Evolutionary conservation across 2,888 invertebrate genomes (phyloP), one percentile per base, ranked within the genome.

Genomic region (Aplocera efformata): DNA sequence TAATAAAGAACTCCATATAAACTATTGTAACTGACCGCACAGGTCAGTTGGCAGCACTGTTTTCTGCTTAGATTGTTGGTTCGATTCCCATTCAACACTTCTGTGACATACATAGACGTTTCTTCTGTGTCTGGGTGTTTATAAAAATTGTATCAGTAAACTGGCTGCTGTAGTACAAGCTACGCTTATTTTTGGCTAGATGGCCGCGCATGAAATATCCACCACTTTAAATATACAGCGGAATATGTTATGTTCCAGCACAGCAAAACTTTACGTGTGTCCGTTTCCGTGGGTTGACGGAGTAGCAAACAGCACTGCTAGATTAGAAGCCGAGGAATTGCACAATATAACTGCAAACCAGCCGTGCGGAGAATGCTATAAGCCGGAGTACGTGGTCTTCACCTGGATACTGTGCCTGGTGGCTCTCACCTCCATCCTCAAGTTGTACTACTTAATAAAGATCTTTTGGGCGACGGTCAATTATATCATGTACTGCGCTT

Each of bases 361-460:
- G 1, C 3, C 10, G 1, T 49, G 31, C 23, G 67, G 56, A 0
- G 83, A 88, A 31, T 94, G 94, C 59, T 83, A 89, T 31, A 91
- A 92, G 56, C 94, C 94, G 0, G 96, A 98, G 76, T 98, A 98
- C 67, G 92, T 97, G 7, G 96, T 98, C 2, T 97, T 97, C 80
- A 96, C 97, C 1, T 97, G 98, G 95, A 94, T 98, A 35, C 85
- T 99, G 9, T 96, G 97, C 61, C 90, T 98, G 66, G 94, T 98
- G 25, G 96, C 97, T 0, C 84, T 97, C 44, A 97, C 98, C 0
- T 96, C 98, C 0, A 97, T 98, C 20, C 89, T 98, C 20, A 97
- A 97, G 72, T 85, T 98, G 9, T 96, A 96, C 69, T 97, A 96
- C 67, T 76, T 97, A 50, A 92, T 96, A 35, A 97, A 97, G 65